Evolutionary conservation across 2,888 invertebrate genomes (phyloP).

Genomic region (Panzeria rudis): DNA sequence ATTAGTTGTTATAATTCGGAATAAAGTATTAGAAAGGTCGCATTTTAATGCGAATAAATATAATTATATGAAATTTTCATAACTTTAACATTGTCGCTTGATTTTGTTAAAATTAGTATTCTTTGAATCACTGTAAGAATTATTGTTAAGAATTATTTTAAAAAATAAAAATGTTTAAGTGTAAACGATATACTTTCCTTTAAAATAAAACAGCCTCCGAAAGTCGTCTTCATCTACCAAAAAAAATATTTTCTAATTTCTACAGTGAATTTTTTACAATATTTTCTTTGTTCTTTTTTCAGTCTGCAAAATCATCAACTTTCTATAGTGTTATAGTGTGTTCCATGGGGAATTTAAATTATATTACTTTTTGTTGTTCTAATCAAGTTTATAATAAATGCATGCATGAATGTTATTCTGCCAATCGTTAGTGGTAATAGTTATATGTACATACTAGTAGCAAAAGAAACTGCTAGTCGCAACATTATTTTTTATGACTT

Average conservation of each 20-base stretch:
- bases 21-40: too few species aligned
- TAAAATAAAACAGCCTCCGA: neutral
- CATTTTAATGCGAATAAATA: too few species aligned
- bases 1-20: too few species aligned
- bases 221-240: neutral
- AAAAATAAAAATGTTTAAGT: too few species aligned
- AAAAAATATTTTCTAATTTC: slow-evolving; percentile 2
- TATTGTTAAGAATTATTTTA: too few species aligned
- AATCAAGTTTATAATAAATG: slow-evolving; percentile 46
- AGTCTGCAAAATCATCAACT: slow-evolving; percentile 51
- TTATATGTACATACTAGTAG: too few species aligned
- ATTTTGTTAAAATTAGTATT: too few species aligned
- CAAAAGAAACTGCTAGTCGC: slow-evolving; percentile 22
- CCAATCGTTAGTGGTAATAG: slow-evolving; percentile 26
- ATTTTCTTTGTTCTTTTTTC: slow-evolving; percentile 10
- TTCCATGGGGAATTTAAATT: slow-evolving; percentile 34
- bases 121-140: too few species aligned
- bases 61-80: too few species aligned
- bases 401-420: slow-evolving; percentile 18
- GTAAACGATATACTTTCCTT: too few species aligned
- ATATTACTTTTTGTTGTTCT: slow-evolving; percentile 29
- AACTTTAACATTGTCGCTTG: too few species aligned
- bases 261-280: neutral
- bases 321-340: slow-evolving; percentile 45
- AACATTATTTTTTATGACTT: slow-evolving; percentile 63